Evolutionary conservation across 53 echinoderm and acorn worm genomes (phyloP).

Genomic region (Holothuria scabra): DNA sequence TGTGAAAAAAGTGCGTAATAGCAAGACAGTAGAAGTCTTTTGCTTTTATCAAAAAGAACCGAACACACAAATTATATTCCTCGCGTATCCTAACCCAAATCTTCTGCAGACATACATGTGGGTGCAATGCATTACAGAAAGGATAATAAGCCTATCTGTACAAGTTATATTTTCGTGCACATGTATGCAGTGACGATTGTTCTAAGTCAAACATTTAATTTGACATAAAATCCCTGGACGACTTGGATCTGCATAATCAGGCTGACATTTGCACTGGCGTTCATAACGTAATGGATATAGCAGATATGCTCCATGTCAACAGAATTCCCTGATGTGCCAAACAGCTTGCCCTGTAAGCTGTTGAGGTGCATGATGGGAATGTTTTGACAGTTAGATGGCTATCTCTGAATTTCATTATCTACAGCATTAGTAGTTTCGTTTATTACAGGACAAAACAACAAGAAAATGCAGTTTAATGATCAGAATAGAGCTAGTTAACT

Average conservation of each 20-base stretch:
- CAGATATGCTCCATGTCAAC: conserved; percentile 37
- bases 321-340: conserved; percentile 37
- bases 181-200: conserved; percentile 3
- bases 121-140: too few relatives aligned
- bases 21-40: too few relatives aligned
- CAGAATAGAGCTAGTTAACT: too few relatives aligned
- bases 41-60: too few relatives aligned
- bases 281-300: conserved; percentile 45
- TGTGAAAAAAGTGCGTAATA: too few relatives aligned
- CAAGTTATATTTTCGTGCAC: too few relatives aligned
- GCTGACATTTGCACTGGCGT: conserved; percentile 41
- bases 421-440: conserved; percentile 32
- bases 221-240: conserved; percentile 47
- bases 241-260: conserved; percentile 42
- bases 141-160: too few relatives aligned
- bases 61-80: too few relatives aligned
- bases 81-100: too few relatives aligned
- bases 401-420: conserved; percentile 40
- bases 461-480: too few relatives aligned
- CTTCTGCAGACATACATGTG: too few relatives aligned
- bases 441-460: background rate
- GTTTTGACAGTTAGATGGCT: conserved; percentile 39
- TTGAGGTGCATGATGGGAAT: conserved; percentile 46
- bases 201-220: conserved; percentile 49
- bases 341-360: conserved; percentile 44